Evolutionary conservation across 2,113 vertebrate species (phyloP), one percentile per base, ranked within the genome.

Genomic region (Brevimyrus niger): DNA sequence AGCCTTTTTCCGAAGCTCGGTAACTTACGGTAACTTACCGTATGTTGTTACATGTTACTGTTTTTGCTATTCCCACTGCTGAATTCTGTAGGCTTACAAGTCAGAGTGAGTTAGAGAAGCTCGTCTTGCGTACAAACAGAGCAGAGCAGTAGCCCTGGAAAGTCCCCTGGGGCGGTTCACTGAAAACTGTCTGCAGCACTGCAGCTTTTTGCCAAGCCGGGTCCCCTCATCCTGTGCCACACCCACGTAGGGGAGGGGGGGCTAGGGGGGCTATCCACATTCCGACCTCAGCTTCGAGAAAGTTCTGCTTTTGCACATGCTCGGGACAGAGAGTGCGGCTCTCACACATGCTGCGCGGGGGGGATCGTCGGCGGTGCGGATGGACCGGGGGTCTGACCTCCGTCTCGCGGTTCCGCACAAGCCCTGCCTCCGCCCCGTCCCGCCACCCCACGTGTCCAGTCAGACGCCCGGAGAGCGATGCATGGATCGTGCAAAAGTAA

Each of bases 1-100:
- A 88, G 69, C 53, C 35, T 82, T 84, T 89, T 89, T 91, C 89
- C 93, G 90, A 42, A 91, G 61, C 44, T 90, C 92, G 91, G 91
- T 90, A 92, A 95, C 95, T 95, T 95, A 95, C 92, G 91, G 91
- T 90, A 92, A 95, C 95, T 95, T 95, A 95, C 95, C 95, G 95
- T 95, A 88, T 88, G 91, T 89, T 87, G 53, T 89, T 88, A 88
- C 87, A 91, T 90, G 84, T 90, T 92, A 87, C 15, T 38, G 38
- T 89, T 76, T 89, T 89, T 85, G 89, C 89, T 90, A 84, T 84
- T 84, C 88, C 88, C 88, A 89, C 44, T 87, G 51, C 87, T 84
- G 58, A 88, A 50, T 82, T 90, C 82, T 90, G 86, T 87, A n/a
- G 44, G 87, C 89, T 90, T 89, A 89, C 86, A 90, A 91, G 53